phyloP scores from a whole-genome alignment of 1,140 invertebrate species.

The Ceratitis capitata region DNA sequence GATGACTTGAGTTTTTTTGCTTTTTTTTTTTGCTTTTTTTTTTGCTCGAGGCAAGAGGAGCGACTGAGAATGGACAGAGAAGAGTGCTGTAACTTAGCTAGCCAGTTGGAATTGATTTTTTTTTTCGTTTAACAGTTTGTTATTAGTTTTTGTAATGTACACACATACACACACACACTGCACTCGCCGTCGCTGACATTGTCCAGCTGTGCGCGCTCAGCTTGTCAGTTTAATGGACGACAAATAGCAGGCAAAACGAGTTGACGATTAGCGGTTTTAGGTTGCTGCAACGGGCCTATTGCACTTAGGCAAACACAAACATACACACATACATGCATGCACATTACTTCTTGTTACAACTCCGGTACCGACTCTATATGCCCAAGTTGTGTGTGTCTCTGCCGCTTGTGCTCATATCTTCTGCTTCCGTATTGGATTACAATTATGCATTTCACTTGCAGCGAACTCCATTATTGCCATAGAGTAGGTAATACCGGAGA shows the following conservation, averaged over 20 bases:
- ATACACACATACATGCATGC: background rate
- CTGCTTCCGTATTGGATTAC: conserved; percentile 42
- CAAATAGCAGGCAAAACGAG: conserved; percentile 26
- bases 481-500: background rate
- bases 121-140: background rate
- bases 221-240: conserved; percentile 37
- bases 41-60: background rate
- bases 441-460: conserved; percentile 35
- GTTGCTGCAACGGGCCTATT: conserved; percentile 23
- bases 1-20: background rate
- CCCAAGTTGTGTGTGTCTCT: background rate
- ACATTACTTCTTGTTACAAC: background rate
- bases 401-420: background rate
- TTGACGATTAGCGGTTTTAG: conserved; percentile 31
- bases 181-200: background rate
- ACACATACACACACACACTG: background rate
- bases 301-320: background rate
- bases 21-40: too few species aligned
- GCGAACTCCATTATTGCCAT: background rate
- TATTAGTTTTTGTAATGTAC: background rate
- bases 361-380: too few species aligned
- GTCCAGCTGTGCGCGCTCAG: conserved; percentile 20
- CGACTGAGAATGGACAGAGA: background rate
- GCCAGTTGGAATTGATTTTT: background rate
- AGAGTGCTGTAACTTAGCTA: background rate